Conservation (phyloP, 2,113 vertebrate species). For the Lethenteron reissneri region DNA sequence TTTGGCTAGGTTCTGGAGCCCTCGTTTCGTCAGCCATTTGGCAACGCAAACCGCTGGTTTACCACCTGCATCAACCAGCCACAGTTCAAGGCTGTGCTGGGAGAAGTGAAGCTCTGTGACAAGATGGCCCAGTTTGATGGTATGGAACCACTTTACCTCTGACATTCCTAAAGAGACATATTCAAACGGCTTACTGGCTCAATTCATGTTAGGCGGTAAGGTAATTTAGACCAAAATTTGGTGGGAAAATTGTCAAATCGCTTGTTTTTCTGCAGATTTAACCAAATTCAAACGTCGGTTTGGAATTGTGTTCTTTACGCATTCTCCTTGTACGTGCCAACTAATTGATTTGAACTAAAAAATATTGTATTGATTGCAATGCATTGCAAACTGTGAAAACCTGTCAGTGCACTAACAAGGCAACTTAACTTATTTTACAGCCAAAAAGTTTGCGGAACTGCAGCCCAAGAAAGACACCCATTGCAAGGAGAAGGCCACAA, state of each 20-base stretch:
- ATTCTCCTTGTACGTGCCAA: no score
- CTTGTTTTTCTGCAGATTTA: slow-evolving; percentile 61
- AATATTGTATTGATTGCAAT: no score
- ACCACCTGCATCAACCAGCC: slow-evolving; percentile 2
- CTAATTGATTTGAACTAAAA: no score
- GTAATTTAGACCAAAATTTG: no score
- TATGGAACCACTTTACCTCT: slow-evolving; percentile 56
- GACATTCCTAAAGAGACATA: slow-evolving; percentile 40
- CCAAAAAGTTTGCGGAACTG: slow-evolving; percentile 62
- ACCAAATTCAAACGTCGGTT: slow-evolving; percentile 54
- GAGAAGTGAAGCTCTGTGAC: slow-evolving; percentile 61
- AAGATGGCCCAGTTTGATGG: slow-evolving; percentile 85
- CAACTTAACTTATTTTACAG: slow-evolving; percentile 17
- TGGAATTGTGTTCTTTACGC: no score
- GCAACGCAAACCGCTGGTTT: slow-evolving; percentile 6
- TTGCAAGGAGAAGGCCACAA: slow-evolving; percentile 48
- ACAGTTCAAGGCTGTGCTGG: slow-evolving; percentile 12
- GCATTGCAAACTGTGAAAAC: no score
- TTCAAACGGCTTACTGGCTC: no score
- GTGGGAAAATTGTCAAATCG: slow-evolving; percentile 19
- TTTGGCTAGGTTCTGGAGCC: slow-evolving; percentile 10
- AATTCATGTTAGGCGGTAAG: no score
- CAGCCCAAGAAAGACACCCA: slow-evolving; percentile 55
- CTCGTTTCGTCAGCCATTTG: background rate
- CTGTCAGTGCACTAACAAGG: no score